Conservation (phyloP, 2,113 vertebrate species). For the Psephotus haematonotus region DNA sequence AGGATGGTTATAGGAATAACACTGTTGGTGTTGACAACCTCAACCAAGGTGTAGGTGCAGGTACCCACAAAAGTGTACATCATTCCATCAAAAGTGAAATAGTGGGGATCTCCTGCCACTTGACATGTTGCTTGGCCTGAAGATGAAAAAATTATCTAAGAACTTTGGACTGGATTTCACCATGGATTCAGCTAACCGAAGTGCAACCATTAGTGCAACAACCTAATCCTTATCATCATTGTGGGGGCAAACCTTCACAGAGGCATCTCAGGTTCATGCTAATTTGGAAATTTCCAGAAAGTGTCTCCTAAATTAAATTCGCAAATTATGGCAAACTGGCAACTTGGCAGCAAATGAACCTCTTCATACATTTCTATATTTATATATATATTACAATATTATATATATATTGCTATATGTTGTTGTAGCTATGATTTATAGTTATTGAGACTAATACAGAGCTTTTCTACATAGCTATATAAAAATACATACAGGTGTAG, state of each 20-base stretch:
- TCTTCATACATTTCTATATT: not conserved
- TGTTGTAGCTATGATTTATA: not conserved
- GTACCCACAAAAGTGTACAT: constrained; percentile 91
- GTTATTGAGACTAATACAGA: not conserved
- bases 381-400: not conserved
- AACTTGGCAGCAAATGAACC: not conserved
- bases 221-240: not conserved
- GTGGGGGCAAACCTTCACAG: not conserved
- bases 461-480: not conserved
- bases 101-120: constrained; percentile 88
- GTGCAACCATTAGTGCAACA: not conserved
- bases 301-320: not conserved
- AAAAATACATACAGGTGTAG: not conserved
- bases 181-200: not conserved
- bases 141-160: not conserved
- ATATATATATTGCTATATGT: not conserved
- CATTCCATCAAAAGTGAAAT: constrained; percentile 87
- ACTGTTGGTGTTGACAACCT: constrained; percentile 73
- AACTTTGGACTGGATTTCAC: not conserved
- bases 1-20: constrained; percentile 83
- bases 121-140: constrained; percentile 85
- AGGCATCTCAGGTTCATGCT: not conserved
- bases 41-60: constrained; percentile 89
- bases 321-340: not conserved
- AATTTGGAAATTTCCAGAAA: not conserved